A percentile compares a stretch with the other conserved stretches of the same genome.
Conservation (phyloP, 2,113 vertebrate species). For the Spheniscus mendiculus region DNA sequence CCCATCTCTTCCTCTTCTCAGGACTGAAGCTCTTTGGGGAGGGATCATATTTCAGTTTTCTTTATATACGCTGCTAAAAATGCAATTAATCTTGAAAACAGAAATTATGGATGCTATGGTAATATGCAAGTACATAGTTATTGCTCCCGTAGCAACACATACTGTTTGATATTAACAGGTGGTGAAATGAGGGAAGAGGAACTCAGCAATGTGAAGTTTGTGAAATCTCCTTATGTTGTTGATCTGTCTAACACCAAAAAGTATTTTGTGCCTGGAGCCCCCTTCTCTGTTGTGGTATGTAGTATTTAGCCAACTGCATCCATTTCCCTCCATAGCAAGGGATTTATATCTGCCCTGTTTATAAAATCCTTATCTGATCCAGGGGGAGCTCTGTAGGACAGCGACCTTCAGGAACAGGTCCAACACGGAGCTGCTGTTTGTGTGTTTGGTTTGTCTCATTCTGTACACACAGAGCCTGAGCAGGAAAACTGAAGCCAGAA, state of each 20-base stretch:
- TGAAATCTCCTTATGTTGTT: slow-evolving; percentile 68
- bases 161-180: slow-evolving; percentile 38
- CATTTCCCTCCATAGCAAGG: not conserved
- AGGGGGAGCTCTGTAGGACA: not conserved
- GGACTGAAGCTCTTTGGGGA: not conserved
- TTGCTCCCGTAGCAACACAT: not conserved
- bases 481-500: not conserved
- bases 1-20: not conserved
- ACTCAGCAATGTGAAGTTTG: slow-evolving; percentile 71
- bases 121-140: not conserved
- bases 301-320: fast-evolving
- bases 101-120: not conserved
- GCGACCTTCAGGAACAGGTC: not conserved
- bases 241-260: slow-evolving; percentile 74
- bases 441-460: not conserved
- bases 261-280: slow-evolving; percentile 72
- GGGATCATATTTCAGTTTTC: not conserved
- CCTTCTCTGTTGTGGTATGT: slow-evolving; percentile 69
- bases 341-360: not conserved
- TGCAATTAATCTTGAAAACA: not conserved
- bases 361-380: not conserved
- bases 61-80: not conserved
- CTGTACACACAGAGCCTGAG: not conserved
- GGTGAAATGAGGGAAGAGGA: slow-evolving; percentile 75
- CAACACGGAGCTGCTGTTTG: not conserved